Percentiles rank a stretch among this genome's conserved stretches.
Evolutionary conservation across 2,113 vertebrate genomes (phyloP).

Genomic region (Setophaga petechia): DNA sequence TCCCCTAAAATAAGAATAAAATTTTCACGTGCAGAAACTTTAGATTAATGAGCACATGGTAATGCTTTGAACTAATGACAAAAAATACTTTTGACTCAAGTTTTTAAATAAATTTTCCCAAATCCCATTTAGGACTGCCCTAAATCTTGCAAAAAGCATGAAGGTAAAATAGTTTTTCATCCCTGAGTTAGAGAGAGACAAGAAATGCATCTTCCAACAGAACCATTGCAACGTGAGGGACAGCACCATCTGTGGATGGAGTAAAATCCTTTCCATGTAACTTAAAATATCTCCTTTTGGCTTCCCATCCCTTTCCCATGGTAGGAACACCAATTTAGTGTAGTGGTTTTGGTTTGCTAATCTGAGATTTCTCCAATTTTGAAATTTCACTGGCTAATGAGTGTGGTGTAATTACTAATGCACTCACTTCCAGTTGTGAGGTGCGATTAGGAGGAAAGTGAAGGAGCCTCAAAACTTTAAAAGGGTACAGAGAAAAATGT

Average conservation of each 20-base stretch:
- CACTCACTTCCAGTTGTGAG: no score
- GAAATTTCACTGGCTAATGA: neutral
- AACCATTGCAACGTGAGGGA: accelerated
- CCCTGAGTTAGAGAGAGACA: neutral
- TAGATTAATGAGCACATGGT: accelerated
- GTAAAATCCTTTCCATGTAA: neutral
- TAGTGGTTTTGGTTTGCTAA: neutral
- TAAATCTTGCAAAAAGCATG: neutral
- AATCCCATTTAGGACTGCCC: neutral
- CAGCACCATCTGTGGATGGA: accelerated
- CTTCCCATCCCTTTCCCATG: neutral
- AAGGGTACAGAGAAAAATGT: neutral
- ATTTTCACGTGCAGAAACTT: neutral
- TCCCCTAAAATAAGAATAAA: neutral
- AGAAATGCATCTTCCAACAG: accelerated
- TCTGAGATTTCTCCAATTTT: neutral
- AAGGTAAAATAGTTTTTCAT: neutral
- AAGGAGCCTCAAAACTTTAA: neutral
- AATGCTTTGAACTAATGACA: neutral
- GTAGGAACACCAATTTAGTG: accelerated
- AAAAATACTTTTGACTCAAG: neutral
- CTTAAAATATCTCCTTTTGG: neutral
- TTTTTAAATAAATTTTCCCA: neutral
- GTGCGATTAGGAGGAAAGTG: neutral
- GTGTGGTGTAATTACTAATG: neutral